Evolutionary conservation across 2,888 invertebrate genomes (phyloP).

Genomic region (Clepsis dumicolana): DNA sequence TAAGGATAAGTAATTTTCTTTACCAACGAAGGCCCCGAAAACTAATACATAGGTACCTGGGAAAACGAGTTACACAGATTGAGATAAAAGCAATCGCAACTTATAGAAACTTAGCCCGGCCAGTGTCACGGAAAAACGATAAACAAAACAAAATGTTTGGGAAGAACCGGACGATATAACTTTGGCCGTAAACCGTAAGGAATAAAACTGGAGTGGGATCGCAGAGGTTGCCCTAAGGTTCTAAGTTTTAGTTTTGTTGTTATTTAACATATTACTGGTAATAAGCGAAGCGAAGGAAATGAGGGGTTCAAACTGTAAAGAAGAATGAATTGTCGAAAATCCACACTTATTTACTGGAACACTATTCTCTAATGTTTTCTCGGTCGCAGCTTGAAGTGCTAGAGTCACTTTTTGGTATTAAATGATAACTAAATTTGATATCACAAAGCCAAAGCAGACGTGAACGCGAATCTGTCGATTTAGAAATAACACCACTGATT

Average conservation of each 20-base stretch:
- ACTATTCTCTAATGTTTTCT: too few relatives aligned
- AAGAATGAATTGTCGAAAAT: too few relatives aligned
- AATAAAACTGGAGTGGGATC: slow-evolving; percentile 47
- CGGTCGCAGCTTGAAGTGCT: too few relatives aligned
- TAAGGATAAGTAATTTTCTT: too few relatives aligned
- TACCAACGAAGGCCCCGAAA: slow-evolving; percentile 22
- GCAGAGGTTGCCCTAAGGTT: slow-evolving; percentile 44
- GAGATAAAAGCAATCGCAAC: slow-evolving; percentile 43
- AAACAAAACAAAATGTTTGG: slow-evolving; percentile 52
- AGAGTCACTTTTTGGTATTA: too few relatives aligned
- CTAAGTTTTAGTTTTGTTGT: slow-evolving; percentile 11
- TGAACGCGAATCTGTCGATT: too few relatives aligned
- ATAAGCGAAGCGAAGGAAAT: neutral
- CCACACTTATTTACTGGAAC: too few relatives aligned
- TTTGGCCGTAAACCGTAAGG: slow-evolving; percentile 52
- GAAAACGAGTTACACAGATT: slow-evolving; percentile 34
- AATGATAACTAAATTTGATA: too few relatives aligned
- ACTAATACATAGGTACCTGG: slow-evolving; percentile 24
- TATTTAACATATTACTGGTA: slow-evolving; percentile 6
- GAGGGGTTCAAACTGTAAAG: neutral
- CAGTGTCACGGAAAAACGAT: slow-evolving; percentile 46
- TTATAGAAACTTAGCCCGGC: slow-evolving; percentile 26
- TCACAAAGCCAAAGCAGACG: too few relatives aligned
- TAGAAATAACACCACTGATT: too few relatives aligned
- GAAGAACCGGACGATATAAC: slow-evolving; percentile 47